phyloP scores from a whole-genome alignment of 92 coral and sea anemone species.

The Paragorgia papillata region DNA sequence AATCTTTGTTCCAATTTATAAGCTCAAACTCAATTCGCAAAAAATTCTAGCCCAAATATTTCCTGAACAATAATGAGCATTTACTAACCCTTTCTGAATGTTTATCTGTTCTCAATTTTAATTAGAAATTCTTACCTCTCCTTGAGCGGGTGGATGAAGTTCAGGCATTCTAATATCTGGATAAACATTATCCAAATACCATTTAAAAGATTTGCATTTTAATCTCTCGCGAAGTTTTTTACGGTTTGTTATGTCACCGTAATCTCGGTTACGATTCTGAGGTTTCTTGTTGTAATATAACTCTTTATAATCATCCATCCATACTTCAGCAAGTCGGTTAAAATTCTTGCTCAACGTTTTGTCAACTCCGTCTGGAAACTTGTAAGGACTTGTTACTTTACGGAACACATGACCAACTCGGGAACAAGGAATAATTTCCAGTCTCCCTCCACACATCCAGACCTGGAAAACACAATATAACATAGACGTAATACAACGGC shows the following conservation, averaged over 20 bases:
- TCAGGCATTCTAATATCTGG: slow-evolving; percentile 99
- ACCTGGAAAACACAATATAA: slow-evolving; percentile 50
- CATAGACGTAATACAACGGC: too few species aligned
- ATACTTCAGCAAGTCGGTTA: slow-evolving; percentile 95
- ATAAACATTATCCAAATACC: slow-evolving; percentile 95
- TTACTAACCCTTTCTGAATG: too few species aligned
- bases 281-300: slow-evolving; percentile 97
- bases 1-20: too few species aligned
- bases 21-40: too few species aligned
- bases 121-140: slow-evolving; percentile 92
- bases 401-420: slow-evolving; percentile 99
- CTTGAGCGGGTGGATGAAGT: slow-evolving; percentile 94
- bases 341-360: slow-evolving; percentile 89
- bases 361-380: slow-evolving; percentile 96
- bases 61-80: too few species aligned
- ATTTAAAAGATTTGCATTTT: slow-evolving; percentile 84
- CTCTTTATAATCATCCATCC: slow-evolving; percentile 99
- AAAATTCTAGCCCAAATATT: too few species aligned
- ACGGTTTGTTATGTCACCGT: slow-evolving; percentile 89
- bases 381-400: slow-evolving; percentile 81
- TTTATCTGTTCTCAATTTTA: too few species aligned
- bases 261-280: slow-evolving; percentile 80
- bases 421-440: slow-evolving; percentile 95
- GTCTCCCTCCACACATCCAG: slow-evolving; percentile 99
- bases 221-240: slow-evolving; percentile 75